Percentiles rank a stretch among this genome's conserved stretches.
Conservation (phyloP, 2,888 invertebrate genomes). For the Anthophora plumipes region DNA sequence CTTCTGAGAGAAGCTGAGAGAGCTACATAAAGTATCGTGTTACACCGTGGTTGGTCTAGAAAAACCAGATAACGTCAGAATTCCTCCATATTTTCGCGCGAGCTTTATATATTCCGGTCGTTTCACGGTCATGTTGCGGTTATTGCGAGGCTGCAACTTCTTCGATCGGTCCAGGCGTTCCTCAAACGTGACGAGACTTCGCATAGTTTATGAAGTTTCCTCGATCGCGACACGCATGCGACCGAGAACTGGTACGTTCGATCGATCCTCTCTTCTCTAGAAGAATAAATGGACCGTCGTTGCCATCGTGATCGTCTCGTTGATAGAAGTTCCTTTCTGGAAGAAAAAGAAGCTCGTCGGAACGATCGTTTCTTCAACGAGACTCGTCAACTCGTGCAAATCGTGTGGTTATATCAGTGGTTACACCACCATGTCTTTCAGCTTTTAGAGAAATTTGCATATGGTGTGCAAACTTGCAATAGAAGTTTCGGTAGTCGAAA, state of each 20-base stretch:
- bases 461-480: too few relatives aligned
- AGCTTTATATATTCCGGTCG: background rate
- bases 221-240: conserved; percentile 32
- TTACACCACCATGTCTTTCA: too few relatives aligned
- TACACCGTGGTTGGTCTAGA: background rate
- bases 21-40: background rate
- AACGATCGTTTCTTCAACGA: background rate
- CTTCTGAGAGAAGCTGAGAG: too few relatives aligned
- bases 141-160: conserved; percentile 25
- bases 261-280: conserved; percentile 3
- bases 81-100: conserved; percentile 1
- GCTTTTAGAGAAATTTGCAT: too few relatives aligned
- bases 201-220: conserved; percentile 31
- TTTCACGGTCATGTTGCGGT: conserved; percentile 22
- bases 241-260: background rate
- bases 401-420: too few relatives aligned
- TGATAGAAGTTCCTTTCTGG: background rate
- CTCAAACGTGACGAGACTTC: conserved; percentile 27
- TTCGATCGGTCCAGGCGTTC: conserved; percentile 17
- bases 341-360: background rate
- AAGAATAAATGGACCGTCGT: background rate
- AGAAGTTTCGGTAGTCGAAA: too few relatives aligned
- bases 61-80: background rate
- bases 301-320: background rate
- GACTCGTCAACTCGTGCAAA: background rate